These are phyloP conservation scores for Cantharis nigra DNA, from an alignment of 2,888 invertebrate genomes.

Conservation along the genomic window DNA sequence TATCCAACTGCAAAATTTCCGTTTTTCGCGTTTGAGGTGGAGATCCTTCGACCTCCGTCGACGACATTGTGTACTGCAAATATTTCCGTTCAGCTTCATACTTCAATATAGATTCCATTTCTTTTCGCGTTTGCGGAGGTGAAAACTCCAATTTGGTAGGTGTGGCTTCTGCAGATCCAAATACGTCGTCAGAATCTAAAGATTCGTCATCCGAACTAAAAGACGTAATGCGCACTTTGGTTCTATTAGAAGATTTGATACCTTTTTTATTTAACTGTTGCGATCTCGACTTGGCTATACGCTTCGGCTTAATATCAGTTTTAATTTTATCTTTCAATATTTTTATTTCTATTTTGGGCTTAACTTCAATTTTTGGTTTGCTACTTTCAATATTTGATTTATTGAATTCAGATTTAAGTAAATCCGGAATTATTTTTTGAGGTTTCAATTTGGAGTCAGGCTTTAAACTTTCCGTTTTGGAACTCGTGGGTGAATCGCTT, in stretches of 20 bases:
- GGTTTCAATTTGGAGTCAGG: slow-evolving; percentile 42
- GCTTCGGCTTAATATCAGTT: slow-evolving; percentile 66
- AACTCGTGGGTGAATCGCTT: slow-evolving; percentile 76
- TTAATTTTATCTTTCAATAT: slow-evolving; percentile 59
- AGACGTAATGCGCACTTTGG: slow-evolving; percentile 74
- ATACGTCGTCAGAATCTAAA: slow-evolving; percentile 76
- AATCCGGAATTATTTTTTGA: slow-evolving; percentile 31
- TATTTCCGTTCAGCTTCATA: slow-evolving; percentile 73
- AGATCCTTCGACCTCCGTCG: slow-evolving; percentile 77
- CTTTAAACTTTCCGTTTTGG: slow-evolving; percentile 70
- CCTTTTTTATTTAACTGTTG: slow-evolving; percentile 65
- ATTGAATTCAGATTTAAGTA: slow-evolving; percentile 32
- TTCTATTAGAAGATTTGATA: slow-evolving; percentile 65
- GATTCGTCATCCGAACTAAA: slow-evolving; percentile 79
- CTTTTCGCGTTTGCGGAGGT: slow-evolving; percentile 75
- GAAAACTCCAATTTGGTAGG: slow-evolving; percentile 74
- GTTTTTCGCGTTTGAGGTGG: slow-evolving; percentile 74
- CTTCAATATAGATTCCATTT: slow-evolving; percentile 74
- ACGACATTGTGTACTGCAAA: slow-evolving; percentile 66
- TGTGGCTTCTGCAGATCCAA: slow-evolving; percentile 75
- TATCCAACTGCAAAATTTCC: slow-evolving; percentile 63
- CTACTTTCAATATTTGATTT: slow-evolving; percentile 16
- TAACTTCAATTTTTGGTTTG: slow-evolving; percentile 51
- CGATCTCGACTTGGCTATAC: slow-evolving; percentile 63
- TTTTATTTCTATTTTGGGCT: slow-evolving; percentile 54